A percentile compares a stretch with the other conserved stretches of the same genome.
Evolutionary conservation across 2,113 vertebrate genomes (phyloP).

Genomic region (Apus apus): DNA sequence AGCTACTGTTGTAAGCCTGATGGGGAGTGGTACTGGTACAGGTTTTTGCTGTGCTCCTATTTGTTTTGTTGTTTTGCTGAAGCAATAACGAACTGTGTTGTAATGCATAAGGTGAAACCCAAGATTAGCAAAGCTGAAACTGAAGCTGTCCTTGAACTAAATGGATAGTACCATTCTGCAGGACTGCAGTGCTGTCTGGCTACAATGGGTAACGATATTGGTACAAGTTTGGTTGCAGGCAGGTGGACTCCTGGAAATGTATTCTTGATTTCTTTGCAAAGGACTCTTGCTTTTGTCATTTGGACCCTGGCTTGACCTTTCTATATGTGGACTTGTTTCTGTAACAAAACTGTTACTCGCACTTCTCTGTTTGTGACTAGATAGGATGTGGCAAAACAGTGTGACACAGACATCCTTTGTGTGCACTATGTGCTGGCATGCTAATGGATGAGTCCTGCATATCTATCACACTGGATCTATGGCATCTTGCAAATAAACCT

Average conservation of each 20-base stretch:
- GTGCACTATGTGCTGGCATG: not conserved
- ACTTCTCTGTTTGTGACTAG: not conserved
- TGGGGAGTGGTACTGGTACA: accelerated
- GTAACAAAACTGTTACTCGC: not conserved
- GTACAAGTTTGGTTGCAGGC: not conserved
- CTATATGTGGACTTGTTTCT: not conserved
- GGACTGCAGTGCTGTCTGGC: not conserved
- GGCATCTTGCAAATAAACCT: not conserved
- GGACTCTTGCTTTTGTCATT: not conserved
- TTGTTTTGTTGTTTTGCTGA: not conserved
- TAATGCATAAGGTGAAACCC: not conserved
- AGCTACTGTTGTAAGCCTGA: not conserved
- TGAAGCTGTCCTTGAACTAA: not conserved
- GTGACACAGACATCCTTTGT: not conserved
- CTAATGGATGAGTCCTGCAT: not conserved
- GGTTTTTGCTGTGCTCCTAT: not conserved
- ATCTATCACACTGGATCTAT: not conserved
- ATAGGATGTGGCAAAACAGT: not conserved
- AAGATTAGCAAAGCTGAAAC: not conserved
- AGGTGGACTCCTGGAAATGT: not conserved
- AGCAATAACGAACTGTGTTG: not conserved
- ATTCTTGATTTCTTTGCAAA: not conserved
- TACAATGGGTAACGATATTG: no score
- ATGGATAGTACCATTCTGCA: not conserved
- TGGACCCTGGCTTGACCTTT: not conserved